A percentile compares a stretch with the other conserved stretches of the same genome.
phyloP scores from a whole-genome alignment of 1,140 invertebrate species.

The Drosophila nikananu region DNA sequence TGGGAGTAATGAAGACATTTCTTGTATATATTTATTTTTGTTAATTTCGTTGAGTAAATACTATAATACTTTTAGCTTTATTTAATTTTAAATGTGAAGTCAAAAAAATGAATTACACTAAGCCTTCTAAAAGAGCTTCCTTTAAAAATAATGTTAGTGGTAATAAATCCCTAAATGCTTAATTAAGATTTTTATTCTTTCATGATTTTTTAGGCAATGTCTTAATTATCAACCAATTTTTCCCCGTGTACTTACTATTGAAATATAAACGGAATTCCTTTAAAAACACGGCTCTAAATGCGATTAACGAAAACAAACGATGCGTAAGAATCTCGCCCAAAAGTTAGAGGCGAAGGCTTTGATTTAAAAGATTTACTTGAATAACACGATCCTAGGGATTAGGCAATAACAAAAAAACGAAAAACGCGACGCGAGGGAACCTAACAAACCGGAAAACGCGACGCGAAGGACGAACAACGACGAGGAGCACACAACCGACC shows the following conservation, averaged over 20 bases:
- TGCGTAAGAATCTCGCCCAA: conserved; percentile 24
- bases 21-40: background rate
- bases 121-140: rapidly evolving
- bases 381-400: conserved; percentile 58
- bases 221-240: background rate
- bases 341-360: conserved; percentile 23
- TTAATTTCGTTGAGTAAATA: background rate
- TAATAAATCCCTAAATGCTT: background rate
- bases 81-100: background rate
- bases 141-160: background rate
- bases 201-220: background rate
- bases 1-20: background rate
- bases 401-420: conserved; percentile 43
- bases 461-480: conserved; percentile 47
- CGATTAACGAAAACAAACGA: conserved; percentile 57
- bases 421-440: conserved; percentile 44
- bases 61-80: no score
- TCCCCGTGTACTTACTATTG: conserved; percentile 59
- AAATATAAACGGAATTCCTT: conserved; percentile 7
- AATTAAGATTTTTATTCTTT: rapidly evolving
- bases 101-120: background rate
- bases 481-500: conserved; percentile 75
- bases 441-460: conserved; percentile 60
- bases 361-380: conserved; percentile 40
- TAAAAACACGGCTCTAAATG: conserved; percentile 37